These are phyloP conservation scores for Listronotus oregonensis DNA, from an alignment of 1,140 invertebrate genomes.

Conservation along the genomic window DNA sequence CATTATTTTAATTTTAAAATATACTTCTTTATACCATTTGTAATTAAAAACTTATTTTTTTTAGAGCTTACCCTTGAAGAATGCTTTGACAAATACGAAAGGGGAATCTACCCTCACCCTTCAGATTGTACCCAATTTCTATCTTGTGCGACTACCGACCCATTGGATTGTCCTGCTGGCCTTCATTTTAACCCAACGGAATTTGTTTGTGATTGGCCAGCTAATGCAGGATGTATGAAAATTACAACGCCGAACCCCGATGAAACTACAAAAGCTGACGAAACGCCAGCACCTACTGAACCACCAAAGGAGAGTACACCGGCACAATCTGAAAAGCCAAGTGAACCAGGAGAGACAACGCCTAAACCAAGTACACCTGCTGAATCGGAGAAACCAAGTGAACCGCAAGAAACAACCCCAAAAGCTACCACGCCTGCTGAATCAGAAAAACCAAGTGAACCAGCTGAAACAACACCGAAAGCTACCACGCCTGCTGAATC, in stretches of 20 bases:
- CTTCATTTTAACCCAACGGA: conserved; percentile 52
- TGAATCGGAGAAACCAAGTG: conserved; percentile 6
- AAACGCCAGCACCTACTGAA: conserved; percentile 10
- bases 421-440: not conserved
- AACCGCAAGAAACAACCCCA: not conserved
- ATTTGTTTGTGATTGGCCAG: conserved; percentile 54
- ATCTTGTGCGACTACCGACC: conserved; percentile 30
- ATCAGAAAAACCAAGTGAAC: conserved; percentile 1
- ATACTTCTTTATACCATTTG: no score
- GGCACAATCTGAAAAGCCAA: conserved; percentile 4
- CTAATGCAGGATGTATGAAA: conserved; percentile 44
- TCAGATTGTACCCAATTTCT: conserved; percentile 37
- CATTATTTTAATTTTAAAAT: no score
- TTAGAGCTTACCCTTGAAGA: conserved; percentile 30
- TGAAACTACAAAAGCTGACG: conserved; percentile 3
- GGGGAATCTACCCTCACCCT: conserved; percentile 29
- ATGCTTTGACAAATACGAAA: conserved; percentile 35
- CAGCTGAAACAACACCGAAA: no score
- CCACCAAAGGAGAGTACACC: conserved; percentile 2
- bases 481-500: no score
- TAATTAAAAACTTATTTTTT: conserved; percentile 4
- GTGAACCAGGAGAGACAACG: no score
- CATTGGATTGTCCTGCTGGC: conserved; percentile 50
- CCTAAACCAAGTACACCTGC: not conserved
- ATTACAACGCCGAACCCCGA: conserved; percentile 20